These are phyloP conservation scores for Pao palembangensis DNA, from an alignment of 2,113 vertebrate species.

Conservation along the genomic window DNA sequence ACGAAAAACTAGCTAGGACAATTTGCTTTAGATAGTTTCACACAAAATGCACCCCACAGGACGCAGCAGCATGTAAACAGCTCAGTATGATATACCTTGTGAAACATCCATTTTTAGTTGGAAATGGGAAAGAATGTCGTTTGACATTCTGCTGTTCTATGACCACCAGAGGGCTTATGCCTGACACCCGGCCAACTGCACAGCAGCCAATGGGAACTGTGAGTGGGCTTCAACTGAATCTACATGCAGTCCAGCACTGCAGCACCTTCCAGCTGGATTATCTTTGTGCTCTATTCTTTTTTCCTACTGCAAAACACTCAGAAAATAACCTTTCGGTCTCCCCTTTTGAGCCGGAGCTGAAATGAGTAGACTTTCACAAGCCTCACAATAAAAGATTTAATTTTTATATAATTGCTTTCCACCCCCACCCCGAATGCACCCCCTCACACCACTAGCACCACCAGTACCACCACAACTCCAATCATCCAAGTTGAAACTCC, in stretches of 20 bases:
- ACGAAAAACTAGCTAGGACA: too few species aligned
- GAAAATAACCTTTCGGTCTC: neutral
- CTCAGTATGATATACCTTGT: too few species aligned
- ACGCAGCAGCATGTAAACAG: too few species aligned
- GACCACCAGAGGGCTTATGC: too few species aligned
- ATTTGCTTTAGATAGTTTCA: too few species aligned
- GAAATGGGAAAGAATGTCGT: too few species aligned
- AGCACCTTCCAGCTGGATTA: neutral
- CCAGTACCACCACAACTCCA: neutral
- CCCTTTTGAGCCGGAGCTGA: neutral
- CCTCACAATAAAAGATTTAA: neutral
- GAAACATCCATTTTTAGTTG: too few species aligned
- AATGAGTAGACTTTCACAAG: neutral
- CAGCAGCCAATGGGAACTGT: neutral
- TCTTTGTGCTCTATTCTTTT: neutral
- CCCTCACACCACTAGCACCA: neutral
- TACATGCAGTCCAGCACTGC: neutral
- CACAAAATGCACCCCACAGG: too few species aligned
- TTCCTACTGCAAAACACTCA: neutral
- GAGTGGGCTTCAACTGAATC: neutral
- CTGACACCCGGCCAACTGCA: neutral
- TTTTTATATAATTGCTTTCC: neutral
- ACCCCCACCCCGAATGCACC: neutral
- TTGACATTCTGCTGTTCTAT: too few species aligned
- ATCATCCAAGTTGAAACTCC: too few species aligned